phyloP scores from a whole-genome alignment of 2,113 vertebrate genomes.

The Corythornis vintsioides region DNA sequence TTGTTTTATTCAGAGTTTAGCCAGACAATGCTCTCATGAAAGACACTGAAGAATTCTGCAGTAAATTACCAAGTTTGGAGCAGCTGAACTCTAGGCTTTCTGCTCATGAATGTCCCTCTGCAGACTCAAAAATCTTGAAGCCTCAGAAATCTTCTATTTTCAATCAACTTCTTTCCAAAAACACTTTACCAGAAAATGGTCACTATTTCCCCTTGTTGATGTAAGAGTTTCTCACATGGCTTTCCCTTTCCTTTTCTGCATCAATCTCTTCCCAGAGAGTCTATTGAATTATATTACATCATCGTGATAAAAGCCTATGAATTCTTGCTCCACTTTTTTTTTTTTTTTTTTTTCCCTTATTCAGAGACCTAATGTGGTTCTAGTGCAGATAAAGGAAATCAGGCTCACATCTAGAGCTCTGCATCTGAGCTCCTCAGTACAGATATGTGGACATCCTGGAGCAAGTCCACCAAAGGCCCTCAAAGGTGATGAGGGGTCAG shows the following conservation, averaged over 20 bases:
- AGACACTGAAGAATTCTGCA: neutral
- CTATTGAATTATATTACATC: neutral
- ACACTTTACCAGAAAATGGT: neutral
- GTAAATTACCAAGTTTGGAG: neutral
- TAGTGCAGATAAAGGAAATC: neutral
- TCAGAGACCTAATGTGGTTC: neutral
- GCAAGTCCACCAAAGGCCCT: neutral
- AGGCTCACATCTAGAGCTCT: neutral
- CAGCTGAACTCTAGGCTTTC: neutral
- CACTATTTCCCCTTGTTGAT: neutral
- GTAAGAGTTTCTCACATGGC: neutral
- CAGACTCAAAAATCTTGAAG: neutral
- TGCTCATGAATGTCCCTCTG: neutral
- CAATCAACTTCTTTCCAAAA: neutral
- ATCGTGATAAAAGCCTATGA: neutral
- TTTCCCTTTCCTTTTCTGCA: neutral
- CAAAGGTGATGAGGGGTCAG: accelerated
- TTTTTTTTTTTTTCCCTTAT: neutral
- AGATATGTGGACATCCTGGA: accelerated
- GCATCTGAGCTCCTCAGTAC: accelerated
- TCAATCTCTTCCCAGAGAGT: neutral
- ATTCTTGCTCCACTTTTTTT: neutral
- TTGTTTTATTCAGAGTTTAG: neutral
- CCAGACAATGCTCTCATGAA: neutral
- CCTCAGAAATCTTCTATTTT: neutral